Percentiles rank a stretch among this genome's conserved stretches.
phyloP scores from a whole-genome alignment of 92 coral and sea anemone genomes.

The Pocillopora grandis region DNA sequence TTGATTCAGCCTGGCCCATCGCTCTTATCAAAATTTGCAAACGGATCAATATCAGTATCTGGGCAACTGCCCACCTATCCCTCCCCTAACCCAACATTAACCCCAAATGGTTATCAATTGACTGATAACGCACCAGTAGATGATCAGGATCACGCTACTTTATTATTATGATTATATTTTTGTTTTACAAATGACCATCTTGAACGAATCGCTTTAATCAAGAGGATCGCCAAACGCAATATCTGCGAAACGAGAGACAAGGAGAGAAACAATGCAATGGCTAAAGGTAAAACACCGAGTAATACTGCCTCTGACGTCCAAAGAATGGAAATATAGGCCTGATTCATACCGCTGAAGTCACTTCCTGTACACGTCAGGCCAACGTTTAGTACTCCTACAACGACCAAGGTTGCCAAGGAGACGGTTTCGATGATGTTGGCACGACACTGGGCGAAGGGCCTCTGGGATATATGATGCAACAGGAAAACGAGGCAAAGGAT shows the following conservation, averaged over 20 bases:
- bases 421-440: conserved; percentile 37
- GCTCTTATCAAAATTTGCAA: no score
- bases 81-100: no score
- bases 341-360: conserved; percentile 1
- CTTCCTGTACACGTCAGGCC: conserved; percentile 32
- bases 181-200: background rate
- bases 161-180: no score
- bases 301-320: conserved; percentile 22
- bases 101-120: no score
- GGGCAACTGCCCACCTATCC: no score
- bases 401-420: conserved; percentile 52
- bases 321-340: background rate
- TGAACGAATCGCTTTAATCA: background rate
- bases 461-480: conserved; percentile 20
- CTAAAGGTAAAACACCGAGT: conserved; percentile 33
- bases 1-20: no score
- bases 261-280: background rate
- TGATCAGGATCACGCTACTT: no score
- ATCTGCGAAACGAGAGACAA: conserved; percentile 14
- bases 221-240: background rate
- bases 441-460: conserved; percentile 28
- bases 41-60: no score
- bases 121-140: no score
- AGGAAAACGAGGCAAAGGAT: conserved; percentile 35
- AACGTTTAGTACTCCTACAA: conserved; percentile 49